Evolutionary conservation across 2,888 invertebrate genomes (phyloP).

Genomic region (Agrenia bidenticulata): DNA sequence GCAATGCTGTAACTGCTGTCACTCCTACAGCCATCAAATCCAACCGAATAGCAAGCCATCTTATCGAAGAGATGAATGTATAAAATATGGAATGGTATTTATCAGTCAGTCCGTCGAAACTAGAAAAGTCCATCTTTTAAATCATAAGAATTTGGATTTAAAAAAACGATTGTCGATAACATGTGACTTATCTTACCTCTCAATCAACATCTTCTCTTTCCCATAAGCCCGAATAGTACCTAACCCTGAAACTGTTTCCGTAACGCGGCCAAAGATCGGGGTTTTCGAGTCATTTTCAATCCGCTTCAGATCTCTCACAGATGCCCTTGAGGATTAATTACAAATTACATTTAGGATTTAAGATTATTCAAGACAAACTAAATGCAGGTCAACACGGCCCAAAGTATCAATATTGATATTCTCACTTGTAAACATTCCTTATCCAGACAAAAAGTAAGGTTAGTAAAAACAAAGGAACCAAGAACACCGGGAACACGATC

Average conservation of each 20-base stretch:
- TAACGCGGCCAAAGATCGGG: slow-evolving; percentile 63
- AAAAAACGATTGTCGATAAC: no score
- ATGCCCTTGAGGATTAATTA: slow-evolving; percentile 55
- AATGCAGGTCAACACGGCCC: neutral
- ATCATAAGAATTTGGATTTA: slow-evolving; percentile 57
- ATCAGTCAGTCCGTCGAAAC: slow-evolving; percentile 46
- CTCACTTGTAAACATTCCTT: slow-evolving; percentile 57
- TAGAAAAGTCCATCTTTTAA: no score
- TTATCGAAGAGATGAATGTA: slow-evolving; percentile 59
- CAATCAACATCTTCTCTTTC: slow-evolving; percentile 60
- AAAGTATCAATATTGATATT: neutral
- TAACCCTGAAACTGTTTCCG: slow-evolving; percentile 64
- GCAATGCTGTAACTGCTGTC: slow-evolving; percentile 40
- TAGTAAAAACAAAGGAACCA: slow-evolving; percentile 59
- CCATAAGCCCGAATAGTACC: slow-evolving; percentile 64
- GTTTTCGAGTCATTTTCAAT: slow-evolving; percentile 63
- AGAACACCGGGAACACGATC: slow-evolving; percentile 60
- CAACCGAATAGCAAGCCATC: slow-evolving; percentile 60
- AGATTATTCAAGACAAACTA: slow-evolving; percentile 6
- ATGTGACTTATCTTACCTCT: no score
- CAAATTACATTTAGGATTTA: neutral
- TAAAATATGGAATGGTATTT: slow-evolving; percentile 55
- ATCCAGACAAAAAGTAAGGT: slow-evolving; percentile 57
- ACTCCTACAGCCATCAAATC: slow-evolving; percentile 56
- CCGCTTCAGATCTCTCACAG: slow-evolving; percentile 61